Evolutionary conservation across 2,113 vertebrate species (phyloP).

Genomic region (Cyprinodon variegatus): DNA sequence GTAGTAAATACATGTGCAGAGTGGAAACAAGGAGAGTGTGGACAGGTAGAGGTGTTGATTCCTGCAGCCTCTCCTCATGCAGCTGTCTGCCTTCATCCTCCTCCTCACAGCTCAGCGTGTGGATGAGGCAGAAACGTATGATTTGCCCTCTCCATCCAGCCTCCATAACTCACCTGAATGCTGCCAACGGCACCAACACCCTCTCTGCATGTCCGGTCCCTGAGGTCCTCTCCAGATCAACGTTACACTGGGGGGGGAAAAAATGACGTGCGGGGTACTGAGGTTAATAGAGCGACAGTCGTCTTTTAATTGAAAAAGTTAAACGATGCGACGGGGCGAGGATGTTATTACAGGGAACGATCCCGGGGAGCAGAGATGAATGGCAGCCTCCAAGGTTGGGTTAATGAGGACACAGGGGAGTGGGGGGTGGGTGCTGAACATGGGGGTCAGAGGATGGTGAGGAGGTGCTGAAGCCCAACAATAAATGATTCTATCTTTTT

Average conservation of each 20-base stretch:
- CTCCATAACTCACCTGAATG: constrained; percentile 56
- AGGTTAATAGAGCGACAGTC: constrained; percentile 72
- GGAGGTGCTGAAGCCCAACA: constrained; percentile 16
- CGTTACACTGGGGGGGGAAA: constrained; percentile 38
- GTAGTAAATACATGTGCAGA: constrained; percentile 8
- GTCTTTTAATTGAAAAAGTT: constrained; percentile 77
- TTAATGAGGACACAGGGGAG: constrained; percentile 70
- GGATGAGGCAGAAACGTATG: constrained; percentile 51
- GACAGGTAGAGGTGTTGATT: constrained; percentile 29
- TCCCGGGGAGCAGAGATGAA: constrained; percentile 52
- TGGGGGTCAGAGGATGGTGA: constrained; percentile 43
- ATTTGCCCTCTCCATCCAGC: constrained; percentile 44
- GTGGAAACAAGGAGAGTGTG: not conserved
- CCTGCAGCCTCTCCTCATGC: constrained; percentile 20
- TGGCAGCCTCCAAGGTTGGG: constrained; percentile 48
- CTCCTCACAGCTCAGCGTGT: constrained; percentile 18
- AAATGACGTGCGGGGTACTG: constrained; percentile 51
- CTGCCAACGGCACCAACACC: constrained; percentile 45
- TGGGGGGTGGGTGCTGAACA: constrained; percentile 31
- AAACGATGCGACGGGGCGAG: constrained; percentile 57
- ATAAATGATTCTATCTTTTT: constrained; percentile 16
- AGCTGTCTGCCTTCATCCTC: constrained; percentile 18
- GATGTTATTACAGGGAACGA: constrained; percentile 62
- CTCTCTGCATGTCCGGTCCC: constrained; percentile 27
- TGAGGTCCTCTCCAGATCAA: constrained; percentile 59